Conservation (phyloP, 2,797 vertebrate species). For the Sebastes goodei region DNA sequence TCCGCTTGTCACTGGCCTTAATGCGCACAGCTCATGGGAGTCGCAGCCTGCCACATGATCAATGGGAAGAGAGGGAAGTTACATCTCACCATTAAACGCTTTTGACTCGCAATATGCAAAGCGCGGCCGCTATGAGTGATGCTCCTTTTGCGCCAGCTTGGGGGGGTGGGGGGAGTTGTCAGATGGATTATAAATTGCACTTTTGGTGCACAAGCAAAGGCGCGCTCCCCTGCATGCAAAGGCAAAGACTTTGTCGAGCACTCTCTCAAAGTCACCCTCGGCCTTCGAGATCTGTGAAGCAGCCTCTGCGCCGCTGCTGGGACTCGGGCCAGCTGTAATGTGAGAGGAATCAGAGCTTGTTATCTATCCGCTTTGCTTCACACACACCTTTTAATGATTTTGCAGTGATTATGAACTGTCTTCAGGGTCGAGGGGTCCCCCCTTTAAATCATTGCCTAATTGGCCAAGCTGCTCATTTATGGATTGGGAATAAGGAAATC, state of each 20-base stretch:
- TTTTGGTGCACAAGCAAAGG: slow-evolving; percentile 64
- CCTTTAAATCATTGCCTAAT: slow-evolving; percentile 62
- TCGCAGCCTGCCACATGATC: slow-evolving; percentile 77
- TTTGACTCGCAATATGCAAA: slow-evolving; percentile 75
- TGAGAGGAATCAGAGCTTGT: slow-evolving; percentile 49
- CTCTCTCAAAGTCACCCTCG: slow-evolving; percentile 69
- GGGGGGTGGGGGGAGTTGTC: slow-evolving; percentile 55
- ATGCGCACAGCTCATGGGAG: slow-evolving; percentile 76
- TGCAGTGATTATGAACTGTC: slow-evolving; percentile 60
- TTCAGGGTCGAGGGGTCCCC: slow-evolving; percentile 53
- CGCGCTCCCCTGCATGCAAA: slow-evolving; percentile 64
- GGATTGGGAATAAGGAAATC: slow-evolving; percentile 53
- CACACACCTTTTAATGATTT: slow-evolving; percentile 46
- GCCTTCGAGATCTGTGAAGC: slow-evolving; percentile 17
- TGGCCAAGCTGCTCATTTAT: slow-evolving; percentile 45
- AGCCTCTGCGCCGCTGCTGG: background rate
- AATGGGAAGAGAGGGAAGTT: slow-evolving; percentile 75
- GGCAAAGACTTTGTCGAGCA: slow-evolving; percentile 48
- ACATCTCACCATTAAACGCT: slow-evolving; percentile 83
- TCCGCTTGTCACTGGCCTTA: slow-evolving; percentile 81
- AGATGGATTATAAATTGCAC: slow-evolving; percentile 77
- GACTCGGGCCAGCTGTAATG: slow-evolving; percentile 24
- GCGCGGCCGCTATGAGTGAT: slow-evolving; percentile 77
- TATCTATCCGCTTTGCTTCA: slow-evolving; percentile 46
- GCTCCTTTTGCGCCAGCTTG: slow-evolving; percentile 52